Conservation (phyloP, 2,113 vertebrate genomes). For the Typhlomys cinereus region DNA sequence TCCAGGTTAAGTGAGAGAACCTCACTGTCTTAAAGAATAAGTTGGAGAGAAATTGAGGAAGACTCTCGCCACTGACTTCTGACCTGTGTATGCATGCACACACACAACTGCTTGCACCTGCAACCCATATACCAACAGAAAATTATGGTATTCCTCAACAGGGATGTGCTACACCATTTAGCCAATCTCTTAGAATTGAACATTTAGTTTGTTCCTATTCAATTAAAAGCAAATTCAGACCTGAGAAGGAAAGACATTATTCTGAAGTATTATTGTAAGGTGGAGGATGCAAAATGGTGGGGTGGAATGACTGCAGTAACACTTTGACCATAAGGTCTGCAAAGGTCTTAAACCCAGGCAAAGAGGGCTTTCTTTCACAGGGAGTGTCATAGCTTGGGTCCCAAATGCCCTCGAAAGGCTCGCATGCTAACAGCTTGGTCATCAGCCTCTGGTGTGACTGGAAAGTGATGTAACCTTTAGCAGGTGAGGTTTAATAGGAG, state of each 20-base stretch:
- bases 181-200: background rate
- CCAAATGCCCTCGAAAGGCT: background rate
- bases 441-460: background rate
- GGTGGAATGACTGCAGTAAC: background rate
- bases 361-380: background rate
- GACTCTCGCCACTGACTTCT: background rate
- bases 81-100: background rate
- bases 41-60: background rate
- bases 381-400: background rate
- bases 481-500: background rate
- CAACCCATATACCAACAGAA: background rate
- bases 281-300: background rate
- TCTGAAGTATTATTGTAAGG: background rate
- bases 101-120: background rate
- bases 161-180: background rate
- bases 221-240: conserved; percentile 16
- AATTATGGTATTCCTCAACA: background rate
- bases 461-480: background rate
- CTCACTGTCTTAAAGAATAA: background rate
- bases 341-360: background rate
- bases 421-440: background rate
- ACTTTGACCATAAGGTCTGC: background rate
- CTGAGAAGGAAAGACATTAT: background rate
- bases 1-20: background rate
- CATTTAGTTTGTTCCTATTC: background rate